Evolutionary conservation across 2,797 vertebrate species (phyloP).

Genomic region (Xiphophorus birchmanni): DNA sequence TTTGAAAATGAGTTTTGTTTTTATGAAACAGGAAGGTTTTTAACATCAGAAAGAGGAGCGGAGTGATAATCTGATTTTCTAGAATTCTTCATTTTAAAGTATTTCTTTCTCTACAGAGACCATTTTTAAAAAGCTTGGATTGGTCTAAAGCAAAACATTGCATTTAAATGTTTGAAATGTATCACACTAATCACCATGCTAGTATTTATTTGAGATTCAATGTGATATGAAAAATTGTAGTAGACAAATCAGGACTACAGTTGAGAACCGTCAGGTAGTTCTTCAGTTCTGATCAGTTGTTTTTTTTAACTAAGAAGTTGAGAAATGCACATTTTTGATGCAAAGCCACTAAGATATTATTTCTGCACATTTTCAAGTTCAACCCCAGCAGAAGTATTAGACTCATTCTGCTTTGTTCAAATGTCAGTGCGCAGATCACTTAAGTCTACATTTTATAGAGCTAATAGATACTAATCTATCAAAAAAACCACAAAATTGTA

Average conservation of each 20-base stretch:
- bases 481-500: too few relatives aligned
- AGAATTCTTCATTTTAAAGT: neutral
- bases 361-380: neutral
- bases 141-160: neutral
- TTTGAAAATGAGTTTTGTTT: neutral
- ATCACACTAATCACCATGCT: neutral
- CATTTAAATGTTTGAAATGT: neutral
- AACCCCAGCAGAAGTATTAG: too few relatives aligned
- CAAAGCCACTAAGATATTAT: neutral
- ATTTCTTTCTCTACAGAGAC: neutral
- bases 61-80: neutral
- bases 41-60: neutral
- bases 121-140: neutral
- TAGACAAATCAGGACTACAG: neutral
- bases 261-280: neutral
- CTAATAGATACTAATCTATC: too few relatives aligned
- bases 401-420: too few relatives aligned
- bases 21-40: neutral
- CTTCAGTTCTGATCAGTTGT: neutral
- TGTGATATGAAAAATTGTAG: neutral
- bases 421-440: neutral
- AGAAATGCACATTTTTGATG: neutral
- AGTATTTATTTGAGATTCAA: neutral
- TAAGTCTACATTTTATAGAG: neutral
- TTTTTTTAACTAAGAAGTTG: neutral